Conservation (phyloP, 1,140 invertebrate species). For the Oryzaephilus surinamensis region DNA sequence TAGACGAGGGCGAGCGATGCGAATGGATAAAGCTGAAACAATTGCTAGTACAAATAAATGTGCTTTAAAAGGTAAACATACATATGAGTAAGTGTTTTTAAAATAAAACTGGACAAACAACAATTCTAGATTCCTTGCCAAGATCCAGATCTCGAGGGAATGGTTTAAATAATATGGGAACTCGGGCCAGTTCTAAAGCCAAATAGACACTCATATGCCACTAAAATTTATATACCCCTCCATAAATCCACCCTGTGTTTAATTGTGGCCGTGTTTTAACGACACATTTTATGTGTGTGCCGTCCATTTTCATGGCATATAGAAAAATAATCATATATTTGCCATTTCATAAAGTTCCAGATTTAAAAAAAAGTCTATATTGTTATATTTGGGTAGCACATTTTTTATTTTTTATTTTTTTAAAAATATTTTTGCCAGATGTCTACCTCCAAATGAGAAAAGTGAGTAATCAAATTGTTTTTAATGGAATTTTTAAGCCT, state of each 20-base stretch:
- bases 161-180: conserved; percentile 51
- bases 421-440: conserved; percentile 3
- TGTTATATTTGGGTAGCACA: too few species aligned
- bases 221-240: conserved; percentile 21
- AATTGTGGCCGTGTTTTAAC: conserved; percentile 6
- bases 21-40: conserved; percentile 48
- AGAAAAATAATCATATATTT: background rate
- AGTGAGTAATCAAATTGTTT: too few species aligned
- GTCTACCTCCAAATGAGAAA: conserved; percentile 9
- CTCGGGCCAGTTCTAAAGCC: conserved; percentile 33
- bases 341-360: background rate
- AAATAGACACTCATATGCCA: conserved; percentile 23
- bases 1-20: conserved; percentile 61
- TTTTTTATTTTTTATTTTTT: too few species aligned
- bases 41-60: conserved; percentile 17
- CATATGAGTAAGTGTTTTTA: background rate
- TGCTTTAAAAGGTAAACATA: conserved; percentile 6
- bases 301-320: conserved; percentile 18
- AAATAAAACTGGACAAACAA: background rate
- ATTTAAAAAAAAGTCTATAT: too few species aligned
- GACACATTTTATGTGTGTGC: conserved; percentile 18
- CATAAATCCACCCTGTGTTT: conserved; percentile 13
- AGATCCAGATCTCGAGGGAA: conserved; percentile 57
- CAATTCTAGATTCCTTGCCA: conserved; percentile 37
- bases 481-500: too few species aligned